Evolutionary conservation across 2,888 invertebrate genomes (phyloP).

Genomic region (Tenthredo notha): DNA sequence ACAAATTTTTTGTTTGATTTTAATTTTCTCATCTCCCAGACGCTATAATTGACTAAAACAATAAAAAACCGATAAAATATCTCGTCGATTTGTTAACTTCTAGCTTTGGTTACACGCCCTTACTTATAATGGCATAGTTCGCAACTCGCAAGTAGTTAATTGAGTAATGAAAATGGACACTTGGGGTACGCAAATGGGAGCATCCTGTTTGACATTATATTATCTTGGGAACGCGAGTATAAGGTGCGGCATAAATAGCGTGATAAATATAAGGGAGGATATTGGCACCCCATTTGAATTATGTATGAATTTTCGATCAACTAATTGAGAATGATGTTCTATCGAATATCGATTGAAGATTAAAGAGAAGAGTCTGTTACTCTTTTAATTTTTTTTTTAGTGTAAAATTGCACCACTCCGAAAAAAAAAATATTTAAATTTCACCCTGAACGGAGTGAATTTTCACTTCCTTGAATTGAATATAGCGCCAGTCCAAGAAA

Average conservation of each 20-base stretch:
- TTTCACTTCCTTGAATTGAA: too few species aligned
- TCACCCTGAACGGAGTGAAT: too few species aligned
- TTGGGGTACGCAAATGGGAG: constrained; percentile 43
- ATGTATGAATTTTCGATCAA: neutral
- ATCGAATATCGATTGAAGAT: too few species aligned
- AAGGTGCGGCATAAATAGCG: neutral
- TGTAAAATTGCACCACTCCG: too few species aligned
- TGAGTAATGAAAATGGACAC: constrained; percentile 48
- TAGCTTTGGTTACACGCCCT: neutral
- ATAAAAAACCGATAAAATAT: neutral
- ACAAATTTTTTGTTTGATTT: neutral
- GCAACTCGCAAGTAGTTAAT: constrained; percentile 1
- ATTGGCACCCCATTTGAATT: neutral
- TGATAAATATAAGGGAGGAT: constrained; percentile 1
- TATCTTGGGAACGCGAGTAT: constrained; percentile 19
- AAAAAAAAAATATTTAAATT: too few species aligned
- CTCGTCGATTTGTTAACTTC: neutral
- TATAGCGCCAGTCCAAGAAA: too few species aligned
- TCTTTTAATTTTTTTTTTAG: too few species aligned
- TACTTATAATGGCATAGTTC: neutral
- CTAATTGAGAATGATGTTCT: neutral
- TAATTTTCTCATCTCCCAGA: too few species aligned
- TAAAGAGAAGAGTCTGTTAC: too few species aligned
- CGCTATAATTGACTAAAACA: too few species aligned
- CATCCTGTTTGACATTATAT: constrained; percentile 50